Evolutionary conservation across 2,888 invertebrate species (phyloP), one percentile per base, ranked within the genome.

Genomic region (Scaptomyza cyrtandrae): DNA sequence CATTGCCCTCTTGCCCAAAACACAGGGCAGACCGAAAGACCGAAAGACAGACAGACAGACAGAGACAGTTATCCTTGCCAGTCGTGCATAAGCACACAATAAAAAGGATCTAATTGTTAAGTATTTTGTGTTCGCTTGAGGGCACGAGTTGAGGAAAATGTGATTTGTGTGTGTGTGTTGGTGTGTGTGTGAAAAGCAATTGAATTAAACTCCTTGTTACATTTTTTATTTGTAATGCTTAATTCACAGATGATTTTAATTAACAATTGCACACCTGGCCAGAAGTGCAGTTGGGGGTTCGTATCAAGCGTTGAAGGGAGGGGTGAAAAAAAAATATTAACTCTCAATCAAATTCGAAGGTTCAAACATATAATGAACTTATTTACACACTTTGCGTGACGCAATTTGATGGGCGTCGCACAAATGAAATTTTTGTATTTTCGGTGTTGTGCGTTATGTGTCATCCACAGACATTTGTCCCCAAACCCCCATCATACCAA

Each of bases 401-500:
- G 66, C 69, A 74, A 86, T 83, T 71, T 72, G 80, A 70, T 74
- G 78, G 53, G 71, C 52, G 62, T 54, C 71, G 78, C 82, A 80
- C 88, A 90, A 91, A 92, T 90, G 90, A 91, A 90, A 90, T 91
- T 79, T 70, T 79, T 70, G 63, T 90, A 45, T 88, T 90, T 41
- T 90, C 89, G 91, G 90, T 41, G 10, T 90, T 90, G 90, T 37
- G 89, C 88, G 89, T 87, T 85, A 89, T 91, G 92, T 92, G 92
- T 92, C 92, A 92, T 89, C 90, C 90, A 88, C 92, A 92, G 92
- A 92, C 90, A 90, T 90, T 86, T 59, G 44, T 13, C 45, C 53
- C 60, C n/a, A n/a, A n/a, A n/a, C 50, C 45, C 58, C 57, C 54
- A 44, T 19, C 59, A 50, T 13, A n/a, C 49, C 68, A 64, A 13